A percentile compares a stretch with the other conserved stretches of the same genome.
phyloP scores from a whole-genome alignment of 2,113 vertebrate genomes.

The Trogon surrucura region DNA sequence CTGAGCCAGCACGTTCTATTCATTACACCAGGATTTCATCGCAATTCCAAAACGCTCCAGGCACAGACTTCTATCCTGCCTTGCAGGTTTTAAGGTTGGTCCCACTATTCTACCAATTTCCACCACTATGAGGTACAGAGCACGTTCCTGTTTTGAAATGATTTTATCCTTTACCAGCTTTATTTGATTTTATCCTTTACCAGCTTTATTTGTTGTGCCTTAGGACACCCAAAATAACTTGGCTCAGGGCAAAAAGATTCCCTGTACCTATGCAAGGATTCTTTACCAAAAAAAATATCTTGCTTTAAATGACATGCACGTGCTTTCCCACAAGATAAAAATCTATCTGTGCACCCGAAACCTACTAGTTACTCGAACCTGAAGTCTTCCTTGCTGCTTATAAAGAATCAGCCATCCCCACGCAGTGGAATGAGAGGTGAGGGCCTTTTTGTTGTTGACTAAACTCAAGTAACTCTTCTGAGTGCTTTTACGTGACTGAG shows the following conservation, averaged over 20 bases:
- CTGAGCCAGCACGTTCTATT: neutral
- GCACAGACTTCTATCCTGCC: neutral
- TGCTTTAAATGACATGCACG: neutral
- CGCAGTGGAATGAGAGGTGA: no score
- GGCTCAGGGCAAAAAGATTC: neutral
- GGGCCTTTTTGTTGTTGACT: neutral
- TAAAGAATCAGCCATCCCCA: neutral
- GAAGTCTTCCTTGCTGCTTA: neutral
- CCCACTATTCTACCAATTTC: neutral
- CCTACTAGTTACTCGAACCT: neutral
- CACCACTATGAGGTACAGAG: neutral
- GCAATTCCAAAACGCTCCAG: neutral
- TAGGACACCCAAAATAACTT: neutral
- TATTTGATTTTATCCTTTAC: neutral
- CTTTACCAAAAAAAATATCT: neutral
- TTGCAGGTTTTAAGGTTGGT: neutral
- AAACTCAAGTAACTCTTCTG: neutral
- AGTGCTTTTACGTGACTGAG: neutral
- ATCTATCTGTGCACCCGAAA: neutral
- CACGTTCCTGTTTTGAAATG: neutral
- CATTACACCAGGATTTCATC: neutral
- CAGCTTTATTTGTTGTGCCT: neutral
- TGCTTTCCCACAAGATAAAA: neutral
- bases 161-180: neutral
- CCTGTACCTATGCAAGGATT: neutral